Evolutionary conservation across 2,888 invertebrate genomes (phyloP).

Genomic region (Crematogaster levior): DNA sequence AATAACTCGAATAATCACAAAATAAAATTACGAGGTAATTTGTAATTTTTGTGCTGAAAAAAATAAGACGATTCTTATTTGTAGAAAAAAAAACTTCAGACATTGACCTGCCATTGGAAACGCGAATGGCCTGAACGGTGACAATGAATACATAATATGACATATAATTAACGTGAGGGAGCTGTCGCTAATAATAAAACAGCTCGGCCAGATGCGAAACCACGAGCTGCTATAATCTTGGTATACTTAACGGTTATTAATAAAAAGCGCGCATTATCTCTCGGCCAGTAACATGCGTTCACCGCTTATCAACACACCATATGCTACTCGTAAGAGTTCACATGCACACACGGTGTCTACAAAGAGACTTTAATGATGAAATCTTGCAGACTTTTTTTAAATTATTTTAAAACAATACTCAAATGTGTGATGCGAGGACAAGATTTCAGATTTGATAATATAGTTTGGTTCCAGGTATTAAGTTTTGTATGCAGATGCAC

Average conservation of each 20-base stretch:
- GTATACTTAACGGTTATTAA: constrained; percentile 73
- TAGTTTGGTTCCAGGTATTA: not conserved
- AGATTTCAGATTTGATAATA: not conserved
- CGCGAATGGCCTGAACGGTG: constrained; percentile 50
- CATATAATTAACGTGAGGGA: constrained; percentile 73
- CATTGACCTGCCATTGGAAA: constrained; percentile 67
- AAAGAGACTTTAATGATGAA: not conserved
- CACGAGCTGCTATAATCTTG: constrained; percentile 67
- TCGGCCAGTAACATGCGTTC: constrained; percentile 58
- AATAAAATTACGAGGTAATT: not conserved
- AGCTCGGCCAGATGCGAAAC: constrained; percentile 66
- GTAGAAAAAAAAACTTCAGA: constrained; percentile 49
- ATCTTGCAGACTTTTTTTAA: not conserved
- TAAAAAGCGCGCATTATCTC: constrained; percentile 70
- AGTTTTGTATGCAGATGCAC: not conserved
- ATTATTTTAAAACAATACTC: not conserved
- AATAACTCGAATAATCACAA: not conserved
- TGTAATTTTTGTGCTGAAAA: not conserved
- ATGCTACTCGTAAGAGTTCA: constrained; percentile 57
- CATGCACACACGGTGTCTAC: not conserved
- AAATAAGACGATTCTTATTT: not conserved
- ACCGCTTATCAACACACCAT: constrained; percentile 71
- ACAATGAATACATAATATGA: constrained; percentile 72
- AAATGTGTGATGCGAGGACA: not conserved
- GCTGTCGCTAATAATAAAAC: constrained; percentile 72